Percentiles rank a stretch among this genome's conserved stretches.
Evolutionary conservation across 2,888 invertebrate genomes (phyloP).

Genomic region (Drosophila tripunctata): DNA sequence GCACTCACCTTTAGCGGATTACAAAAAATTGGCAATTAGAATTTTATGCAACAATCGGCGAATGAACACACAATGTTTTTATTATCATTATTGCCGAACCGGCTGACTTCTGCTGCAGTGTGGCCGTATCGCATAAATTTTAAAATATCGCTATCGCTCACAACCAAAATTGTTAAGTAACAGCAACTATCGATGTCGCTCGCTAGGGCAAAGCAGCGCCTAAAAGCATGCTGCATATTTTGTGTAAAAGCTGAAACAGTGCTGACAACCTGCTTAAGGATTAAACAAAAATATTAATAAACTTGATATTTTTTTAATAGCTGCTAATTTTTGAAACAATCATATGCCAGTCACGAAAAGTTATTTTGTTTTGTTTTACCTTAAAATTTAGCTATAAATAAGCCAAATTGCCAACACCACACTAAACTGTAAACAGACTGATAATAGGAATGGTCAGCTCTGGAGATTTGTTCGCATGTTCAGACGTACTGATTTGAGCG

Average conservation of each 20-base stretch:
- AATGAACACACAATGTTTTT: slow-evolving; percentile 22
- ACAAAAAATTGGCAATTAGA: slow-evolving; percentile 8
- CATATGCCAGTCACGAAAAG: too few species aligned
- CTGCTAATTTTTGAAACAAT: too few species aligned
- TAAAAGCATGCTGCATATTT: too few species aligned
- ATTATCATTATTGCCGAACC: slow-evolving; percentile 37
- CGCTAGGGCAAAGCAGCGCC: too few species aligned
- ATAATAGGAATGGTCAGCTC: slow-evolving; percentile 12
- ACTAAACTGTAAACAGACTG: slow-evolving; percentile 23
- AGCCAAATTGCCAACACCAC: too few species aligned
- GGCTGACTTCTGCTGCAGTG: slow-evolving; percentile 32
- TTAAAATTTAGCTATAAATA: too few species aligned
- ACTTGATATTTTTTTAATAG: too few species aligned
- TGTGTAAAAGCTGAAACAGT: too few species aligned
- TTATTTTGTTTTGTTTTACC: too few species aligned
- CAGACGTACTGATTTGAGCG: slow-evolving; percentile 21
- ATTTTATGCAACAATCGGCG: slow-evolving; percentile 39
- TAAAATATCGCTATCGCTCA: background rate
- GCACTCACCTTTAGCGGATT: slow-evolving; percentile 18
- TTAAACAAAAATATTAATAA: too few species aligned
- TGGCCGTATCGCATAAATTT: background rate
- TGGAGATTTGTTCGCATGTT: too few species aligned
- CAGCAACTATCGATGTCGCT: background rate
- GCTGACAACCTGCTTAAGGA: too few species aligned
- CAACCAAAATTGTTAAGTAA: background rate